Evolutionary conservation across 2,797 vertebrate genomes (phyloP), one percentile per base, ranked within the genome.

Genomic region (Emydoidea blandingii): DNA sequence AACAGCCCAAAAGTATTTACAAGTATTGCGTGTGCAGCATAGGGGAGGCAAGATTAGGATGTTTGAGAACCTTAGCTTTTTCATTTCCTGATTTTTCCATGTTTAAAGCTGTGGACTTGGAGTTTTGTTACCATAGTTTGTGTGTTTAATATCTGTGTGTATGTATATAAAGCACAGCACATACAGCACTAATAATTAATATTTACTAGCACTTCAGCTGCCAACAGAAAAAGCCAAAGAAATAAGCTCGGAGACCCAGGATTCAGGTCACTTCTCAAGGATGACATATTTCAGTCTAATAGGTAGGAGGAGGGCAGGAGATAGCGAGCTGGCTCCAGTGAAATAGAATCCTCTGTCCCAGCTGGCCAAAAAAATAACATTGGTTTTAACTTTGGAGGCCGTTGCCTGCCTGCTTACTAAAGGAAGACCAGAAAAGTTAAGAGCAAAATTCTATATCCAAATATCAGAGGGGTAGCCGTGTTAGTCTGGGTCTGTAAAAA

Each of bases 371-470:
- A 85, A 85, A 93, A 3, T 7, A 92, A 27, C 50, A 81, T 81
- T 37, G 29, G 74, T 95, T 90, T 95, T 96, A 93, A 92, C 84
- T 96, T 93, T 95, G 94, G 96, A 96, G 52, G 79, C 47, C 91
- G 83, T 74, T 84, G 88, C 80, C 80, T 94, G 85, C 85, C 89
- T 94, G 87, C 92, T 94, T 93, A 87, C 82, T 96, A 49, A 92
- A 94, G 91, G 83, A 93, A 94, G 93, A 91, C 74, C 44, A 95
- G 62, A 59, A 86, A 87, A 96, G 90, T 94, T 94, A 94, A 97
- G 84, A 56, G 91, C 88, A 80, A 93, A 92, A 96, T 96, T 93
- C 83, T 91, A 59, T 83, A 82, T 94, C 90, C 83, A 94, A 97
- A 95, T 59, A 82, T 83, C 44, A 44, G 8, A 44, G 44, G 44